Evolutionary conservation across 2,797 vertebrate genomes (phyloP).

Genomic region (Anisognathus igniventris): DNA sequence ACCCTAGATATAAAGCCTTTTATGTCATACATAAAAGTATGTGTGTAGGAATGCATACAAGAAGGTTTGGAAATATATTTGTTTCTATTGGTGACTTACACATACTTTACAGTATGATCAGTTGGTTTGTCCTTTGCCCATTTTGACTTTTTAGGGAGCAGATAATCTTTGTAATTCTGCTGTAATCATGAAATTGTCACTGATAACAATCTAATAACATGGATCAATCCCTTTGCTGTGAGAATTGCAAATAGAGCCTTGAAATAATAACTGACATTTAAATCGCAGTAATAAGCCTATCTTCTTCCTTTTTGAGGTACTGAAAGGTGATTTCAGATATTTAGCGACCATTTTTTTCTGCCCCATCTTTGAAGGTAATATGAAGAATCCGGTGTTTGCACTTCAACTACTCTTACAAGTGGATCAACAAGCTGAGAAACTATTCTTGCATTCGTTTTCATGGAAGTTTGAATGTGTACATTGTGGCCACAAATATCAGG

Average conservation of each 20-base stretch:
- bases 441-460: slow-evolving; percentile 81
- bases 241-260: neutral
- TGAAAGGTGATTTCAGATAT: neutral
- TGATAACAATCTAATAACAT: neutral
- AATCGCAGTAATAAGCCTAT: neutral
- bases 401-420: slow-evolving; percentile 81
- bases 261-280: neutral
- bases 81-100: neutral
- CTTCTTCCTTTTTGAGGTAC: neutral
- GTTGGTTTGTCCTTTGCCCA: neutral
- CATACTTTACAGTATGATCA: neutral
- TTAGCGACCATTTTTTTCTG: neutral
- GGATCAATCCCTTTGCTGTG: neutral
- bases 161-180: neutral
- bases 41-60: neutral
- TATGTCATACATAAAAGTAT: neutral
- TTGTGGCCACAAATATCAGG: slow-evolving; percentile 78
- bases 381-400: slow-evolving; percentile 88
- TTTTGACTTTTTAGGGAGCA: neutral
- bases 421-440: slow-evolving; percentile 76
- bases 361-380: slow-evolving; percentile 74
- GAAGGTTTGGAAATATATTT: neutral
- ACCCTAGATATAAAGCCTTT: neutral
- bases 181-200: neutral
- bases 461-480: slow-evolving; percentile 85